phyloP scores from a whole-genome alignment of 2,888 invertebrate species.

The Apotomis capreana region DNA sequence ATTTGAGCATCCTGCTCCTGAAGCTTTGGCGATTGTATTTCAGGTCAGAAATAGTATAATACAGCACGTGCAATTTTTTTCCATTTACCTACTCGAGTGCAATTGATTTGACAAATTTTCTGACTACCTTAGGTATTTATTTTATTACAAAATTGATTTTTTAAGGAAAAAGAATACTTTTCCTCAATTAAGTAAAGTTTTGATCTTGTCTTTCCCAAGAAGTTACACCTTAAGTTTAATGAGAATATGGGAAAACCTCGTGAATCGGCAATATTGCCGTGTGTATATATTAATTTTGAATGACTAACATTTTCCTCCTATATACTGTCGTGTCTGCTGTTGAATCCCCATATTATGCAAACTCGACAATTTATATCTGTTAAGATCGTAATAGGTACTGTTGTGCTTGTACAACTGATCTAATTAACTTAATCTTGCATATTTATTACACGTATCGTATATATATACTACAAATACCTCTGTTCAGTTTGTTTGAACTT shows the following conservation, averaged over 20 bases:
- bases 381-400: too few species aligned
- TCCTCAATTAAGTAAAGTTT: constrained; percentile 4
- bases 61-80: neutral
- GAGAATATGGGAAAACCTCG: constrained; percentile 2
- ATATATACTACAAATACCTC: too few species aligned
- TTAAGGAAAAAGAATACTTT: constrained; percentile 12
- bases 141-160: neutral
- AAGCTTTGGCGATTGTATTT: constrained; percentile 12
- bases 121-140: neutral
- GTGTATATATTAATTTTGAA: neutral
- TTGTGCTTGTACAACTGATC: too few species aligned
- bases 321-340: too few species aligned
- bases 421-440: too few species aligned
- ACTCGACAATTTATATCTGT: too few species aligned
- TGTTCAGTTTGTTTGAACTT: too few species aligned
- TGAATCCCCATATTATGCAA: too few species aligned
- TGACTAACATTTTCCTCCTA: neutral
- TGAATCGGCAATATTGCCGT: neutral
- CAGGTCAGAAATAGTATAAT: neutral
- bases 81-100: neutral
- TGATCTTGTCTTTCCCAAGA: constrained; percentile 3
- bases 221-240: constrained; percentile 1
- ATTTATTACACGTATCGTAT: too few species aligned
- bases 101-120: neutral
- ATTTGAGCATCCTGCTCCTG: neutral